These are phyloP conservation scores for Pseudomyrmex dendroicus DNA, from an alignment of 1,140 invertebrate species.

Conservation along the genomic window DNA sequence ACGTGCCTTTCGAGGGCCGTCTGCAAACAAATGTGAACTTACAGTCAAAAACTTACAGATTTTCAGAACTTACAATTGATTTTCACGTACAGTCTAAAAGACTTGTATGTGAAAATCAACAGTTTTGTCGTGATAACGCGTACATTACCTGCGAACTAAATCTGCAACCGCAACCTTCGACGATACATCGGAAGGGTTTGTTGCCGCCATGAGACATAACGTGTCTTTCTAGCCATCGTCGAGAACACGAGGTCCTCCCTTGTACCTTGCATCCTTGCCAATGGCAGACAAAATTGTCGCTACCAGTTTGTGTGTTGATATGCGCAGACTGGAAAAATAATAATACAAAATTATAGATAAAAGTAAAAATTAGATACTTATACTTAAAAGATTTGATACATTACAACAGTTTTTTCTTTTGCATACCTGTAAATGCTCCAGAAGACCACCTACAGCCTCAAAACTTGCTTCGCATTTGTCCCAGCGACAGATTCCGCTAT, in stretches of 20 bases:
- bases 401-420: conserved; percentile 1
- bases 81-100: too few relatives aligned
- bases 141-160: conserved; percentile 94
- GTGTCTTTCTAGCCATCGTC: conserved; percentile 96
- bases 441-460: conserved; percentile 91
- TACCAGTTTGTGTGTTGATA: conserved; percentile 93
- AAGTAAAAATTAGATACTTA: too few relatives aligned
- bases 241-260: conserved; percentile 94
- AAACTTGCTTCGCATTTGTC: conserved; percentile 92
- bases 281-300: conserved; percentile 94
- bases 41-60: too few relatives aligned
- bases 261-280: conserved; percentile 98
- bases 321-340: conserved; percentile 88
- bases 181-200: conserved; percentile 97
- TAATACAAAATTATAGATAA: conserved; percentile 16
- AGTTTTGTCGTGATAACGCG: not conserved
- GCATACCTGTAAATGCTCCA: conserved; percentile 94
- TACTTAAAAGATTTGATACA: too few relatives aligned
- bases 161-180: conserved; percentile 95
- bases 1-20: conserved; percentile 95
- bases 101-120: not conserved
- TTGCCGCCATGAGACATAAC: conserved; percentile 96
- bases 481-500: conserved; percentile 91
- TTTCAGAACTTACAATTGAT: too few relatives aligned
- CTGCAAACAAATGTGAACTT: conserved; percentile 85